Evolutionary conservation across 2,888 invertebrate species (phyloP), one percentile per base, ranked within the genome.

Genomic region (Caenorhabditis japonica): DNA sequence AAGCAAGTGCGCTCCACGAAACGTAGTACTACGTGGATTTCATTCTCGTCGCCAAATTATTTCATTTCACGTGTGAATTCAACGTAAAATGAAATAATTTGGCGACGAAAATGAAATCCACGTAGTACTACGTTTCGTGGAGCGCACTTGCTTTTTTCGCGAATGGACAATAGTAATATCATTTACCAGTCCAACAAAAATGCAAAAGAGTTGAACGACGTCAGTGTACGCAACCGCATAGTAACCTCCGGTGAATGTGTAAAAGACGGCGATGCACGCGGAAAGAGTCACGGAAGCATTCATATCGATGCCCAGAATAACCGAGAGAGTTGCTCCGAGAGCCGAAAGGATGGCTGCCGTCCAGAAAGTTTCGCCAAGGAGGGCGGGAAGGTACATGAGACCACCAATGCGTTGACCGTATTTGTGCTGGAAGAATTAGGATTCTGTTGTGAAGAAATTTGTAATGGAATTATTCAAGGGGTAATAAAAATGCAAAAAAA

Each of bases 221-320:
- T 97, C 97, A 0, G 97, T 99, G 89, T 97, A 99, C 1, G 97
- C 97, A 72, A 99, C 97, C 59, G 96, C 93, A 90, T 99, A 99
- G 44, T 99, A 92, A 0, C 97, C 97, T 36, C 79, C 85, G 15
- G 83, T 80, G 56, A 99, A 92, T 1, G 97, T 97, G 91, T 99
- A 99, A 90, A 95, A 93, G 46, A 97, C 93, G 17, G 97, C 97
- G 83, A 99, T 95, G 88, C 93, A 94, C 2, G 97, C 93, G 84
- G 95, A 97, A 88, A 95, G 92, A 84, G 97, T 94, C 74, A 97
- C 95, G 30, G 96, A 94, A 10, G 94, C 93, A 80, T 92, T 91
- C 87, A 95, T 94, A 88, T 95, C 94, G 92, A 97, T 93, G 89
- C 96, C 94, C 87, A 99, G 94, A 88, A 99, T 97, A 59, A 99